A percentile compares a stretch with the other conserved stretches of the same genome.
phyloP scores from a whole-genome alignment of 2,888 invertebrate genomes.

The Agriotes lineatus region DNA sequence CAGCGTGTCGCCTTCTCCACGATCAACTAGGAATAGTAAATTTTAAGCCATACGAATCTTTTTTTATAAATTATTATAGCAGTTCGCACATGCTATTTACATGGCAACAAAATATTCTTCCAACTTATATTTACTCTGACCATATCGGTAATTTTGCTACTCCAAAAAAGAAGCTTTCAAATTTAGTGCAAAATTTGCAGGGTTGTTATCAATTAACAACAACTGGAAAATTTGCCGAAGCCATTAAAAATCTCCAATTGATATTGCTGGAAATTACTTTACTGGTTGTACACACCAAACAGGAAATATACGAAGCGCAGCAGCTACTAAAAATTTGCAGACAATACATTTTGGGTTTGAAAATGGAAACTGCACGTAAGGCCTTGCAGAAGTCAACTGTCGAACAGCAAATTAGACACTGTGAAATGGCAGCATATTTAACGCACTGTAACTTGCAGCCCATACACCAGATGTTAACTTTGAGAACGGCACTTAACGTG shows the following conservation, averaged over 20 bases:
- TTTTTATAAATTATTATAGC: constrained; percentile 85
- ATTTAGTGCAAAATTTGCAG: constrained; percentile 89
- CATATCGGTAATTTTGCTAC: constrained; percentile 86
- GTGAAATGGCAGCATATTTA: constrained; percentile 99
- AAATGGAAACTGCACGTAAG: constrained; percentile 93
- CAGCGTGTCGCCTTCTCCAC: constrained; percentile 82
- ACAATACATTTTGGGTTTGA: constrained; percentile 91
- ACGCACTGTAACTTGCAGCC: constrained; percentile 98
- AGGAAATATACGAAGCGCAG: constrained; percentile 93
- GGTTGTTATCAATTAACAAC: constrained; percentile 97
- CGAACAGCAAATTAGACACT: constrained; percentile 92
- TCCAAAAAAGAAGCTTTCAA: constrained; percentile 81
- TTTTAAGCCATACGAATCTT: constrained; percentile 83
- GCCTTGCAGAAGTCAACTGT: constrained; percentile 84
- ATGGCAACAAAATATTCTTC: constrained; percentile 82
- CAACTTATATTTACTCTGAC: constrained; percentile 84
- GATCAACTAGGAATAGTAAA: constrained; percentile 86
- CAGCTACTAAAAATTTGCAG: constrained; percentile 92
- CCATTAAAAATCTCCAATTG: constrained; percentile 85
- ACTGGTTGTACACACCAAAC: constrained; percentile 89
- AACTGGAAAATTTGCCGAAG: constrained; percentile 94
- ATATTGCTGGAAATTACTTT: constrained; percentile 88
- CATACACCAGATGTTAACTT: constrained; percentile 93
- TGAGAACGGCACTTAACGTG: constrained; percentile 95
- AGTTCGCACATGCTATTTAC: constrained; percentile 82